Percentiles rank a stretch among this genome's conserved stretches.
phyloP scores from a whole-genome alignment of 2,113 vertebrate genomes.

The Oxygymnocypris stewartii region DNA sequence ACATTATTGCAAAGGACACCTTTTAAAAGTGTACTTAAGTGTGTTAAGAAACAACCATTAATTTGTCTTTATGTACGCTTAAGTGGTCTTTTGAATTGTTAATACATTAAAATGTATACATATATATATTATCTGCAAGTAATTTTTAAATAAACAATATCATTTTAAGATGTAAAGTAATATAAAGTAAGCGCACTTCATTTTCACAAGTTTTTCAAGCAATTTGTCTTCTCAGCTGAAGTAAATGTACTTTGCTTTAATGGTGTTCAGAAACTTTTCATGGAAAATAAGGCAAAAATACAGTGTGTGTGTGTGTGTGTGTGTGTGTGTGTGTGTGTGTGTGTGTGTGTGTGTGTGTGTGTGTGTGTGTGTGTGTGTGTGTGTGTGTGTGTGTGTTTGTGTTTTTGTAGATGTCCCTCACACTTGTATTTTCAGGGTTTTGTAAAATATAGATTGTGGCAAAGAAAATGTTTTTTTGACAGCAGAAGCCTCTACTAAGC shows the following conservation, averaged over 20 bases:
- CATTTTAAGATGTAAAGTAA: background rate
- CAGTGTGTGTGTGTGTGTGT: too few relatives aligned
- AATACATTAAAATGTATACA: background rate
- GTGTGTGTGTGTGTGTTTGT: too few relatives aligned
- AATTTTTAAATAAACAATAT: background rate
- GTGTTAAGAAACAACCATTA: background rate
- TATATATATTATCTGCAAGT: background rate
- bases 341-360: too few relatives aligned
- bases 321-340: too few relatives aligned
- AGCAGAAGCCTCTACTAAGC: constrained; percentile 21
- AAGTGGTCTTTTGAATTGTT: background rate
- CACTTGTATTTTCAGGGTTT: constrained; percentile 16
- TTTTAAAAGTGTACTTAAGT: background rate
- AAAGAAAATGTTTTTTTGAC: constrained; percentile 18
- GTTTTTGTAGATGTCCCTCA: constrained; percentile 9
- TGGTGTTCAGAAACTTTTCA: background rate
- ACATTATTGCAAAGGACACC: background rate
- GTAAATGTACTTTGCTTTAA: background rate
- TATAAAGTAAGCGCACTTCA: background rate
- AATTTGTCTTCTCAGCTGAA: background rate
- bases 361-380: too few relatives aligned
- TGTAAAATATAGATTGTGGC: constrained; percentile 14
- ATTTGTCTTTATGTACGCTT: background rate
- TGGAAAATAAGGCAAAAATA: background rate
- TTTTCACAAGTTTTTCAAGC: background rate